A percentile compares a stretch with the other conserved stretches of the same genome.
These are phyloP conservation scores for Hanleya hanleyi DNA, from an alignment of 2,888 invertebrate species.

Conservation along the genomic window DNA sequence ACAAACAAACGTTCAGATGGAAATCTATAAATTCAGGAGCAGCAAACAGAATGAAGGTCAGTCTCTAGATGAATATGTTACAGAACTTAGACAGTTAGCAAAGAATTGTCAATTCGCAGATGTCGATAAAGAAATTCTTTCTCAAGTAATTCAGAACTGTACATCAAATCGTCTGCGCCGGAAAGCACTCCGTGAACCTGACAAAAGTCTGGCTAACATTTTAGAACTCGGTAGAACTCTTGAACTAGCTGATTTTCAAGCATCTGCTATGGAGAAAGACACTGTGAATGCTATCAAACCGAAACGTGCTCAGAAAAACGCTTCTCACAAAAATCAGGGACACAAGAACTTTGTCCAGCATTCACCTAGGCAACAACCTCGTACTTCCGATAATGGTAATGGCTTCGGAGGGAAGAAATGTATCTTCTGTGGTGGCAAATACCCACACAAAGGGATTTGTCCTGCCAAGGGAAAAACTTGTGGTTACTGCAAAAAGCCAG, in stretches of 20 bases:
- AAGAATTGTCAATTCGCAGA: constrained; percentile 32
- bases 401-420: constrained; percentile 19
- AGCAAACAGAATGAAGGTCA: constrained; percentile 35
- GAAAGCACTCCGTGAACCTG: constrained; percentile 34
- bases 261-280: constrained; percentile 31
- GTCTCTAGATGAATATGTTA: constrained; percentile 38
- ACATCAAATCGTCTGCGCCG: constrained; percentile 34
- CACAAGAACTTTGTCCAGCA: too few species aligned
- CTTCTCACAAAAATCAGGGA: too few species aligned
- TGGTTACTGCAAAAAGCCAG: constrained; percentile 21
- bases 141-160: constrained; percentile 41
- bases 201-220: constrained; percentile 16
- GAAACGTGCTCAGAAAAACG: too few species aligned
- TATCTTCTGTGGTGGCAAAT: constrained; percentile 28
- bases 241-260: constrained; percentile 35
- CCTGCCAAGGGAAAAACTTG: constrained; percentile 17
- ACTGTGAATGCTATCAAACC: background rate
- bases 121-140: constrained; percentile 30
- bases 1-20: constrained; percentile 25
- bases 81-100: constrained; percentile 35
- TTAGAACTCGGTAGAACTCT: constrained; percentile 7
- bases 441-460: constrained; percentile 16
- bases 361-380: too few species aligned
- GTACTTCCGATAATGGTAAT: too few species aligned
- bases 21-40: constrained; percentile 35